Percentiles rank a stretch among this genome's conserved stretches.
Conservation (phyloP, 2,113 vertebrate species). For the Epinephelus fuscoguttatus region DNA sequence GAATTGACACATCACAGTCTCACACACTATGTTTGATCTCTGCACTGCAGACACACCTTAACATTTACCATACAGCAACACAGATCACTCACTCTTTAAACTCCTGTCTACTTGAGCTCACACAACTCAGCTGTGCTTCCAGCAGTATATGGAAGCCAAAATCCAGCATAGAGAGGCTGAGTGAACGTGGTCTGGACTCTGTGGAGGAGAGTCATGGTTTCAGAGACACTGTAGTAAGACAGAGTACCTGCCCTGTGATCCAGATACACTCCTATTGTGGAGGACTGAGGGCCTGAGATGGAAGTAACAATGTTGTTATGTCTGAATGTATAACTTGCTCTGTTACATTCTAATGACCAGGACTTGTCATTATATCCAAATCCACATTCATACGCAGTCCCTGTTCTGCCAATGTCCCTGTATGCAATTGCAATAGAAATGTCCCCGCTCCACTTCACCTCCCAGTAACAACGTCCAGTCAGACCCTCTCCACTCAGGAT, state of each 20-base stretch:
- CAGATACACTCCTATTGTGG: slow-evolving; percentile 30
- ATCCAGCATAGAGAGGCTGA: slow-evolving; percentile 32
- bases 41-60: not conserved
- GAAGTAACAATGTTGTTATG: accelerated
- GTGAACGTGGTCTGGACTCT: slow-evolving; percentile 39
- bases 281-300: slow-evolving; percentile 14
- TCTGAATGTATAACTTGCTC: not conserved
- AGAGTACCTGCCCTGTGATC: slow-evolving; percentile 21
- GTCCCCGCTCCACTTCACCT: not conserved
- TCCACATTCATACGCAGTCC: accelerated
- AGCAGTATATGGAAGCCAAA: accelerated
- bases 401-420: slow-evolving; percentile 26
- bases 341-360: not conserved
- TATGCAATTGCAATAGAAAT: not conserved
- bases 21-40: not conserved
- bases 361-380: not conserved
- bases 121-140: slow-evolving; percentile 10
- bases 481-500: slow-evolving; percentile 25
- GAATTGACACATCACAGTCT: not conserved
- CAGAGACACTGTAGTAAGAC: slow-evolving; percentile 9
- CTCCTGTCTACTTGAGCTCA: not conserved
- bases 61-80: too few species aligned
- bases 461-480: slow-evolving; percentile 37
- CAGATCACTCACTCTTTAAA: not conserved
- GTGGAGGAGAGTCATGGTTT: slow-evolving; percentile 36